These are phyloP conservation scores for Drosophila littoralis DNA, from an alignment of 1,140 invertebrate species.

Conservation along the genomic window DNA sequence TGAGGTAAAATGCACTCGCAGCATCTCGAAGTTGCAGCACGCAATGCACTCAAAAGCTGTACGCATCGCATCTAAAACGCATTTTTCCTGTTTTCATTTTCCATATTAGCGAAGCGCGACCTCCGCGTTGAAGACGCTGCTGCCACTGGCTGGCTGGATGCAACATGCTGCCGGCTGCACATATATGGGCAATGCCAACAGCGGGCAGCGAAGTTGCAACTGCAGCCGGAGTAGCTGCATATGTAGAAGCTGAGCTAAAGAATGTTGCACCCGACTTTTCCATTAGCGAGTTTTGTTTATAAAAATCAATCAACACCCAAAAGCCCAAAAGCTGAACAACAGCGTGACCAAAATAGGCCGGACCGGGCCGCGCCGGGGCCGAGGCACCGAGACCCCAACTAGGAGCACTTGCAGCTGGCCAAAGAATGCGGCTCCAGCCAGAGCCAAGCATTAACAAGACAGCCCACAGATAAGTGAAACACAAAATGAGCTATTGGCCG, in stretches of 20 bases:
- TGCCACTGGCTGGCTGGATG: constrained; percentile 26
- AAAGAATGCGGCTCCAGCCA: constrained; percentile 56
- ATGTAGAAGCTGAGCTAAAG: constrained; percentile 48
- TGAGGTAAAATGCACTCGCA: constrained; percentile 23
- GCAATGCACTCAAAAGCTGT: constrained; percentile 53
- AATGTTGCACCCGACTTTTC: constrained; percentile 79
- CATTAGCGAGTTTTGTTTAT: constrained; percentile 77
- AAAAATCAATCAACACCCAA: constrained; percentile 82
- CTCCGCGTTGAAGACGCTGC: constrained; percentile 43
- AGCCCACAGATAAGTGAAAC: neutral
- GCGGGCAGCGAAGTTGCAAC: constrained; percentile 30
- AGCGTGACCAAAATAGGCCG: constrained; percentile 34
- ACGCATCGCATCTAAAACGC: constrained; percentile 16
- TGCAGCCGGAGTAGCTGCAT: constrained; percentile 24
- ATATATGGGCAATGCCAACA: constrained; percentile 62
- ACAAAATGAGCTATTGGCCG: constrained; percentile 5
- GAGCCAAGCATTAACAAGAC: constrained; percentile 45
- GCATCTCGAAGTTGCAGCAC: constrained; percentile 35
- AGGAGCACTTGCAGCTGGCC: constrained; percentile 44
- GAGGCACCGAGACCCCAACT: neutral
- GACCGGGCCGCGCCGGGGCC: constrained; percentile 7
- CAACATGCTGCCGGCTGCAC: constrained; percentile 10
- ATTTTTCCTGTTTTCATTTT: constrained; percentile 83
- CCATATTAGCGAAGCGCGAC: constrained; percentile 77
- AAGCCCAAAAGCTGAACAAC: constrained; percentile 61